Evolutionary conservation across 2,888 invertebrate species (phyloP).

Genomic region (Cancer borealis): DNA sequence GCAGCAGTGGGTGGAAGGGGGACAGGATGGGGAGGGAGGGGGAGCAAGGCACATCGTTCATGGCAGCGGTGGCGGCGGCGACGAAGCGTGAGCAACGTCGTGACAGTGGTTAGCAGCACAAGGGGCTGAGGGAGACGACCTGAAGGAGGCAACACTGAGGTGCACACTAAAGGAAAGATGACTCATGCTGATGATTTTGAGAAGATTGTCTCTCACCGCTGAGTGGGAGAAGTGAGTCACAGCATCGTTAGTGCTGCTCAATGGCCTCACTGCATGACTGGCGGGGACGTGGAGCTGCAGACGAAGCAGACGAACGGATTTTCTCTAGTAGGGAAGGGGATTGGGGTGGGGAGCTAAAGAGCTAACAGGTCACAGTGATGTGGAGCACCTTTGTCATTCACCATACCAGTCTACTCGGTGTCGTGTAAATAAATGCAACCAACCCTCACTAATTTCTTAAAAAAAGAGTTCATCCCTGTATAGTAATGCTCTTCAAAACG

Average conservation of each 20-base stretch:
- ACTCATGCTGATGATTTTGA: neutral
- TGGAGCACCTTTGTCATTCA: neutral
- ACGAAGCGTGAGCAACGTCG: neutral
- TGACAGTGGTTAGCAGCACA: neutral
- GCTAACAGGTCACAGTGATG: neutral
- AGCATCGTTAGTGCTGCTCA: neutral
- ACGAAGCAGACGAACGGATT: neutral
- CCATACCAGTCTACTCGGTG: neutral
- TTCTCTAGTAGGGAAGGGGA: neutral
- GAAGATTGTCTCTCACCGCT: neutral
- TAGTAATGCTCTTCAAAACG: neutral
- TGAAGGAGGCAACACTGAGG: neutral
- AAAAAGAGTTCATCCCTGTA: neutral
- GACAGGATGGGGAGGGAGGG: neutral
- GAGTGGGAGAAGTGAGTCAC: constrained; percentile 24
- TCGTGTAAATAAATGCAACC: no score
- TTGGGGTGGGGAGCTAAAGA: neutral
- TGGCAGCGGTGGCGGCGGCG: neutral
- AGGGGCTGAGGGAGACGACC: neutral
- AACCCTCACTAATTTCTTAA: neutral
- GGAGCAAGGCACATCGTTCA: neutral
- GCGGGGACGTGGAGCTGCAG: neutral
- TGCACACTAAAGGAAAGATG: neutral
- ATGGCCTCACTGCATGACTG: constrained; percentile 5
- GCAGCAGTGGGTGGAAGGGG: neutral